phyloP scores from a whole-genome alignment of 2,113 vertebrate genomes.

The Pithys albifrons region DNA sequence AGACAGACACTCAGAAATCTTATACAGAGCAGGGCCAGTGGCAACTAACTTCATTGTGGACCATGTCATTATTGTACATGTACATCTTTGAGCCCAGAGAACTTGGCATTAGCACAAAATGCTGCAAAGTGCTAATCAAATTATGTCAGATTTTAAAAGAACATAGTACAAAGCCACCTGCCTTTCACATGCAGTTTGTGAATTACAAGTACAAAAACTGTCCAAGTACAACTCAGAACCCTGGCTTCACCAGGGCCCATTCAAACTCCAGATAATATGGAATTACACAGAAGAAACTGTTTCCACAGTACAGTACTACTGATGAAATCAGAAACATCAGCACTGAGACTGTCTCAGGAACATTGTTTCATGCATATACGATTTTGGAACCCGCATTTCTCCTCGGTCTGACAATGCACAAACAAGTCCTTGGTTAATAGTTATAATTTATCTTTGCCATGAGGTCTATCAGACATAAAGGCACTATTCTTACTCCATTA shows the following conservation, averaged over 20 bases:
- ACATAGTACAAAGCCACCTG: background rate
- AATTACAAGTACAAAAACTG: background rate
- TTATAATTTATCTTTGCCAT: background rate
- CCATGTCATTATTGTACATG: background rate
- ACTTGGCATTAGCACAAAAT: background rate
- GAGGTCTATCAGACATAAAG: background rate
- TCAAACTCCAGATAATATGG: background rate
- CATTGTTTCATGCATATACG: background rate
- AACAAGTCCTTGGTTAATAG: background rate
- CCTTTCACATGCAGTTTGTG: background rate
- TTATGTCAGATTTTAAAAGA: background rate
- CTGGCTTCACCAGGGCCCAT: background rate
- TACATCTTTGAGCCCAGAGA: background rate
- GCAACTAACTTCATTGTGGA: background rate
- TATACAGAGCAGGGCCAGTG: background rate
- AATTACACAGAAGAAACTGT: background rate
- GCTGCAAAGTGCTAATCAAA: background rate
- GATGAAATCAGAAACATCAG: background rate
- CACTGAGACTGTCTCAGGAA: background rate
- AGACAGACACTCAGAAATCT: background rate
- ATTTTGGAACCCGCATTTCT: background rate
- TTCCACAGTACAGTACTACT: background rate
- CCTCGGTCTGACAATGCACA: background rate
- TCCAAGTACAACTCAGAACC: background rate
- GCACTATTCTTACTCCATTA: slow-evolving; percentile 31